These are phyloP conservation scores for Scylla paramamosain DNA, from an alignment of 1,140 invertebrate genomes.

Conservation along the genomic window DNA sequence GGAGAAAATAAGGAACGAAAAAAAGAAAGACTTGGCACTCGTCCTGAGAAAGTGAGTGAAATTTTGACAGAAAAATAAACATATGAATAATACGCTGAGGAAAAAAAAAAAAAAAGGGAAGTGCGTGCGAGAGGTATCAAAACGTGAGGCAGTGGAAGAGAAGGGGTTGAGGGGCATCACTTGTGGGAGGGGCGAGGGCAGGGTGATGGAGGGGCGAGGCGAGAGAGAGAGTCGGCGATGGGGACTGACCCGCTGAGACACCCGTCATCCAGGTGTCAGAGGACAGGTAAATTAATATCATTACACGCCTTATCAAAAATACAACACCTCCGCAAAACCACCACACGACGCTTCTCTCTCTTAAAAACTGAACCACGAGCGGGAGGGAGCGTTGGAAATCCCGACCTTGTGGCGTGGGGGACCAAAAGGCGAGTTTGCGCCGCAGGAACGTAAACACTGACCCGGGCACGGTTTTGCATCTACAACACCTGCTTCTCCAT, in stretches of 20 bases:
- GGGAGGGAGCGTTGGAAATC: background rate
- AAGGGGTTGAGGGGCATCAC: background rate
- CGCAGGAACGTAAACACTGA: too few species aligned
- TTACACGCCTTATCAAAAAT: constrained; percentile 4
- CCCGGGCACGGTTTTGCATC: background rate
- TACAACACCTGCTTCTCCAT: background rate
- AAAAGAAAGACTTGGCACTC: background rate
- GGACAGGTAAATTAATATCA: background rate
- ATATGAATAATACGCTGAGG: background rate
- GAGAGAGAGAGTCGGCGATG: background rate
- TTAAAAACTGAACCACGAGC: background rate
- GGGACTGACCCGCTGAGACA: background rate
- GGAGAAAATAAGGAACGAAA: background rate
- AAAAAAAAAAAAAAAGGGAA: background rate
- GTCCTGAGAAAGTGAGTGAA: background rate
- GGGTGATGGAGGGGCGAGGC: background rate
- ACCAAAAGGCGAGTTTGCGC: too few species aligned
- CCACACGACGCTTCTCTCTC: background rate
- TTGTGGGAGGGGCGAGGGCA: background rate
- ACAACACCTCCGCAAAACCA: background rate
- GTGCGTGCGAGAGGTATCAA: background rate
- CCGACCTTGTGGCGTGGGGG: too few species aligned
- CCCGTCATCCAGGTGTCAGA: background rate
- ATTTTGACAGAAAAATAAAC: background rate
- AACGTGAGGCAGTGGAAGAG: background rate